Evolutionary conservation across 2,888 invertebrate species (phyloP), one percentile per base, ranked within the genome.

Genomic region (Graphium colonna): DNA sequence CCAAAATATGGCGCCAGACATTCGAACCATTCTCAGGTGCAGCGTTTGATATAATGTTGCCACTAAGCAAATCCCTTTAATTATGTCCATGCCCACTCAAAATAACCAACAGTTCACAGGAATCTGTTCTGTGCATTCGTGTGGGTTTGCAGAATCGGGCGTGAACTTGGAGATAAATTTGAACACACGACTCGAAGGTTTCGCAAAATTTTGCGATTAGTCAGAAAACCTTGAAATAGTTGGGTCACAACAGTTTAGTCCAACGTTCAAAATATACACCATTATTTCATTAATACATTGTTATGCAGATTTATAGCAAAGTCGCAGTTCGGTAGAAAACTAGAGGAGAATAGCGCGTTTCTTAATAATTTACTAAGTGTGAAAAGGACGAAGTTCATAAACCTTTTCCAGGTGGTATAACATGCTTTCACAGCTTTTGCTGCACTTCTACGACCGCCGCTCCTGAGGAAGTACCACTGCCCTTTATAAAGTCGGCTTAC

Each of bases 1-100:
- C 21, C 21, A 21, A 2, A 21, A 21, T 21, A 48, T 16, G 4
- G 16, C 28, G 28, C 12, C 18, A 41, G 42, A 42, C 42, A 43
- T 52, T 52, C 10, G 13, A 52, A 38, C 9, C 26, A 52, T 48
- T 48, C 48, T 28, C 48, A 52, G 48, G 52, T 52, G 52, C 16
- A 52, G n/a, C n/a, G 17, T 28, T 47, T 52, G 28, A 52, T 43
- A 38, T 42, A 48, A 38, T 38, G 26, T 48, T 47, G 31, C 26
- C 17, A 36, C 28, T 43, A 33, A 31, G 45, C 16, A 17, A 52
- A 41, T 17, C 42, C 42, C 42, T 52, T 47, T 48, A 52, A 15
- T 52, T 41, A 38, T 38, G 13, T 47, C 10, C 18, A 16, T 21
- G n/a, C 52, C 48, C 48, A 52, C 48, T 52, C 48, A 38, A 47